Conservation (phyloP, 2,797 vertebrate species). For the Sylvia borin region DNA sequence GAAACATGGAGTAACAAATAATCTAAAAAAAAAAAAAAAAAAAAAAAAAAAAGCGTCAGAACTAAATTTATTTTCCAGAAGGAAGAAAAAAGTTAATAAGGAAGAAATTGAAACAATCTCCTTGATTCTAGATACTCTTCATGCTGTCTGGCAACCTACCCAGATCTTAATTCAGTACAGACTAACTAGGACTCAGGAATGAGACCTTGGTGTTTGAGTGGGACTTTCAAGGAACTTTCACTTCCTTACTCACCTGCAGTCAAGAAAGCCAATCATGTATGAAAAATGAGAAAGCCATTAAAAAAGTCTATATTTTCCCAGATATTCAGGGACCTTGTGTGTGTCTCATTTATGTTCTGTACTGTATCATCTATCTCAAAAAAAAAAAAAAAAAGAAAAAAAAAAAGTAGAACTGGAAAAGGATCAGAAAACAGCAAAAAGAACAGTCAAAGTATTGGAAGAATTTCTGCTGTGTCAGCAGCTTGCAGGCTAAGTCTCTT, state of each 20-base stretch:
- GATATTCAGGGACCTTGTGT: neutral
- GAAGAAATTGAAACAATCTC: neutral
- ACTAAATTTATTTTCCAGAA: neutral
- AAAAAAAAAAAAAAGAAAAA: neutral
- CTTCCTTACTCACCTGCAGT: neutral
- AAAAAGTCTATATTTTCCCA: neutral
- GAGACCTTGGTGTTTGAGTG: neutral
- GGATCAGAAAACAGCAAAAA: neutral
- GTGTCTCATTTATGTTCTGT: neutral
- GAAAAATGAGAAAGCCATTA: neutral
- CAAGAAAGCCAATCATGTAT: neutral
- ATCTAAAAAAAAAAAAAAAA: neutral
- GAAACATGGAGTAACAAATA: neutral
- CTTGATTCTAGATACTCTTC: neutral
- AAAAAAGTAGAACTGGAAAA: neutral
- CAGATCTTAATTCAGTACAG: neutral
- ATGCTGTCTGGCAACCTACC: neutral
- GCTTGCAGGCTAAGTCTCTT: neutral
- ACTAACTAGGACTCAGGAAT: neutral
- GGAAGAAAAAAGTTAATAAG: neutral
- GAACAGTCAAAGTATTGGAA: neutral
- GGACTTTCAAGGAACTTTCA: neutral
- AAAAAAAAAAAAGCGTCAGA: neutral
- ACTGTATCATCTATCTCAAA: neutral
- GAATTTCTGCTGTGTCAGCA: neutral